A percentile compares a stretch with the other conserved stretches of the same genome.
These are phyloP conservation scores for Heliornis fulica DNA, from an alignment of 2,113 vertebrate species.

Conservation along the genomic window DNA sequence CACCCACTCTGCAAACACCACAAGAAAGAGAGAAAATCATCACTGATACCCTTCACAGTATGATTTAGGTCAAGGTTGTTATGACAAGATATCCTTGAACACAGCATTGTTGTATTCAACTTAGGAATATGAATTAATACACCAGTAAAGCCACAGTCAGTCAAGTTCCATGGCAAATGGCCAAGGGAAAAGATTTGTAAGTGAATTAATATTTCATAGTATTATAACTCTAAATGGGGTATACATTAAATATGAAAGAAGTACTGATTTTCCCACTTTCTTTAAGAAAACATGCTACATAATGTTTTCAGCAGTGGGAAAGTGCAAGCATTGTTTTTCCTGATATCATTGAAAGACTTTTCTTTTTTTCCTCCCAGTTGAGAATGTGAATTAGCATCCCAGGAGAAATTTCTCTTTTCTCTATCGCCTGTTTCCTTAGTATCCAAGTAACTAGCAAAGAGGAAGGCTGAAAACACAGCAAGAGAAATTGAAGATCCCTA, in stretches of 20 bases:
- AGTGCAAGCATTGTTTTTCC: background rate
- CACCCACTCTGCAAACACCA: background rate
- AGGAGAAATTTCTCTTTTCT: background rate
- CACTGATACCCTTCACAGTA: background rate
- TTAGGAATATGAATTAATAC: background rate
- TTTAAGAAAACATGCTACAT: background rate
- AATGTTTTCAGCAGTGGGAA: background rate
- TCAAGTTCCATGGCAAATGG: background rate
- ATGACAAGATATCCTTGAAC: background rate
- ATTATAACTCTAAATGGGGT: background rate
- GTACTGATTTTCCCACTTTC: background rate
- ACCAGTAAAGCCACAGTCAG: background rate
- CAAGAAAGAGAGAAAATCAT: background rate
- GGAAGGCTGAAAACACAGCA: background rate
- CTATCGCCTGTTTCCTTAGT: background rate
- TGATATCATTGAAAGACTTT: background rate
- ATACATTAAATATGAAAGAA: conserved; percentile 10
- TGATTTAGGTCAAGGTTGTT: background rate
- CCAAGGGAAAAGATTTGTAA: background rate
- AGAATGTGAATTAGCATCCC: background rate
- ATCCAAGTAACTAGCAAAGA: background rate
- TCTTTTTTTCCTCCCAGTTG: background rate
- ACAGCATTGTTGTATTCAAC: background rate
- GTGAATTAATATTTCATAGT: background rate
- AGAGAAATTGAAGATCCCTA: background rate